Conservation (phyloP, 92 coral and sea anemone species). For the Epizoanthus ramosus region DNA sequence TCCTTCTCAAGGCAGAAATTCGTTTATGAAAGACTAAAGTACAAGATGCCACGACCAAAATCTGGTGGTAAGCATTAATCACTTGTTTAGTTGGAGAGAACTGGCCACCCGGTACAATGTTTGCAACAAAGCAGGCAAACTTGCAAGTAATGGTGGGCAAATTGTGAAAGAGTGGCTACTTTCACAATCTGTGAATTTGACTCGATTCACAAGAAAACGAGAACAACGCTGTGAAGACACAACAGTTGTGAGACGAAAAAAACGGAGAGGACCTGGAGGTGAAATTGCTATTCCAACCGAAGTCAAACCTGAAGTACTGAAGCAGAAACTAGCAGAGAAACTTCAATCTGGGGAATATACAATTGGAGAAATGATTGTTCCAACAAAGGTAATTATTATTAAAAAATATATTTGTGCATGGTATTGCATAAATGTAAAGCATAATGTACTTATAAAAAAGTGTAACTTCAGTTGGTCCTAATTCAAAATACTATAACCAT, state of each 20-base stretch:
- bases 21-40: too few relatives aligned
- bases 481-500: neutral
- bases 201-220: slow-evolving; percentile 42
- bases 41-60: too few relatives aligned
- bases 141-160: slow-evolving; percentile 58
- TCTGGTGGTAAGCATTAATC: too few relatives aligned
- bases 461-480: neutral
- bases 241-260: slow-evolving; percentile 57
- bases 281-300: slow-evolving; percentile 65
- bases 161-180: slow-evolving; percentile 59
- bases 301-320: slow-evolving; percentile 34
- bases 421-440: neutral
- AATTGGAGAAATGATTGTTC: slow-evolving; percentile 67
- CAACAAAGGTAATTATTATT: slow-evolving; percentile 48
- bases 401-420: neutral
- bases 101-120: slow-evolving; percentile 48
- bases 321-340: slow-evolving; percentile 49
- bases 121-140: slow-evolving; percentile 38
- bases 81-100: slow-evolving; percentile 42
- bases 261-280: slow-evolving; percentile 62
- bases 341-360: slow-evolving; percentile 43
- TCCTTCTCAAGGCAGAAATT: too few relatives aligned
- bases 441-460: neutral
- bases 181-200: slow-evolving; percentile 45
- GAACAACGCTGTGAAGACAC: neutral